Base-by-base conservation (phyloP, 2,797 vertebrate species). In the Darevskia nairensis region DNA sequence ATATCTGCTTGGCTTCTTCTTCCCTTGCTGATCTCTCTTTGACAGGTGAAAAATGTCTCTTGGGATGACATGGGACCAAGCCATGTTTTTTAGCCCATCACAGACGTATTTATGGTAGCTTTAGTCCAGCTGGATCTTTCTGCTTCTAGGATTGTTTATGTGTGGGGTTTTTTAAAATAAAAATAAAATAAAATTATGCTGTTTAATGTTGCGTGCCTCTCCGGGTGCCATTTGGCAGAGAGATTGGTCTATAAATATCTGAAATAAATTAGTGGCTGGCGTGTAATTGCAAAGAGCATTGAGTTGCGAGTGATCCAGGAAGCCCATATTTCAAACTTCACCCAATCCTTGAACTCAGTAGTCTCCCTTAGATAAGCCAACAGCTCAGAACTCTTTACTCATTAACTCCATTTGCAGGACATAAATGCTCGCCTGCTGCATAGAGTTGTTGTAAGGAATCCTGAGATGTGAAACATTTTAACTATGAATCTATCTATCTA, bases 161-260 rank as follows among this genome's bases (percentile, higher is more conserved):
- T 76, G 84, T 55, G 76, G 75, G 39, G 46, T 68, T 85, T 80
- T 55, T 21, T 21, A 7, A 9, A 35, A 74, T 21, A 55, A 13
- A 15, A 55, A 55, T 55, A 55, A 55, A 55, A 55, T 55, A 55
- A 55, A 55, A 55, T 55, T 15, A 81, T 68, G 55, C 83, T 68
- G 25, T 76, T 75, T 85, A 82, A 75, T 61, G 6, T 80, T 75
- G 69, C 41, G 35, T 13, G 11, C 25, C 55, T n/a, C 82, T 85
- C 35, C 25, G 71, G 29, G 55, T 68, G 82, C 82, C 88, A 85
- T 89, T 89, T 89, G 88, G 88, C 69, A 89, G 17, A 66, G 78
- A 85, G n/a, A 9, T 8, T n/a, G 23, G 83, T 71, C 44, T 89
- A 81, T 75, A 76, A 85, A 89, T 85, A 85, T 66, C 55, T n/a